phyloP scores from a whole-genome alignment of 2,113 vertebrate genomes.

The Psephotus haematonotus region DNA sequence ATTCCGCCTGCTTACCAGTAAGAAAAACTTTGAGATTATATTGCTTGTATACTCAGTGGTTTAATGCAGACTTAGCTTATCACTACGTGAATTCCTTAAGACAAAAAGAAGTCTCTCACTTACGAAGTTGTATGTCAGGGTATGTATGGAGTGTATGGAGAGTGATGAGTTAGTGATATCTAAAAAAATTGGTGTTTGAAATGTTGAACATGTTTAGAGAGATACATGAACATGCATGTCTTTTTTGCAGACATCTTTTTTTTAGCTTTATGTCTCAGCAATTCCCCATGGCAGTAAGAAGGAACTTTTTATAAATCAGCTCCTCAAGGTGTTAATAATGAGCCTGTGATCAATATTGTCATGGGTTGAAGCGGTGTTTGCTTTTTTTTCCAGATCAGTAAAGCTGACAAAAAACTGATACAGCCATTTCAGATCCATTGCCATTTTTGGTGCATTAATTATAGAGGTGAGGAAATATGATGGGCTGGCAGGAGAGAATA shows the following conservation, averaged over 20 bases:
- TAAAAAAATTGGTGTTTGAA: not conserved
- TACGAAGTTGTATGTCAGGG: not conserved
- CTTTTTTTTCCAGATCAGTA: not conserved
- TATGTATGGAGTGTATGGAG: accelerated
- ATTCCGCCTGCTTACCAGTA: not conserved
- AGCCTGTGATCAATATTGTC: not conserved
- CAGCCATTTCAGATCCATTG: not conserved
- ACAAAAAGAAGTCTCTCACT: not conserved
- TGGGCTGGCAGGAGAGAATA: not conserved
- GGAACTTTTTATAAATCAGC: not conserved
- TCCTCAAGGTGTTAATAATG: not conserved
- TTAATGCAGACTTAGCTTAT: not conserved
- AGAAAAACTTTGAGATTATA: not conserved
- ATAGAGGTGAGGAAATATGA: not conserved
- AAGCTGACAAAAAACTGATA: not conserved
- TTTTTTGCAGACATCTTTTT: not conserved
- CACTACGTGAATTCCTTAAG: not conserved
- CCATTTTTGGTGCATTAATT: not conserved
- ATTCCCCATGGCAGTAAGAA: not conserved
- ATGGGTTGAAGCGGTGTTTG: not conserved
- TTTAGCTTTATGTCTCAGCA: not conserved
- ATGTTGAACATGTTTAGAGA: not conserved
- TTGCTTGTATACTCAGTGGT: not conserved
- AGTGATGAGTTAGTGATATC: not conserved
- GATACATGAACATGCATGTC: not conserved